Conservation (phyloP, 2,113 vertebrate species). For the Psittacula cyanocephala region DNA sequence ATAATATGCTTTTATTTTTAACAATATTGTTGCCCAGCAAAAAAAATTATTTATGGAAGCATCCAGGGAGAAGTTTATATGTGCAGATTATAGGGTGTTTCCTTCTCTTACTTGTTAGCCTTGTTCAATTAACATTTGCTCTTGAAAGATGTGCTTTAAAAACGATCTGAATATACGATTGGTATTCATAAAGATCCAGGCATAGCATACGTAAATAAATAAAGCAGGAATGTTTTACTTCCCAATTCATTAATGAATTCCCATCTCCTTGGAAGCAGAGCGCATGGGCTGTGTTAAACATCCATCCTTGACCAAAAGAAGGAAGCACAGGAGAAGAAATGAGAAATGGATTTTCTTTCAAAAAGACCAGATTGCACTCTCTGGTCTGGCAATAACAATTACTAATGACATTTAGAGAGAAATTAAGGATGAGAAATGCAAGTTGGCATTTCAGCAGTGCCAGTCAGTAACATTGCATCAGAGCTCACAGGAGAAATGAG, state of each 20-base stretch:
- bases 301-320: conserved; percentile 17
- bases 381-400: conserved; percentile 77
- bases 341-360: conserved; percentile 50
- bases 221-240: background rate
- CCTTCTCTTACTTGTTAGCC: background rate
- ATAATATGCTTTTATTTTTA: background rate
- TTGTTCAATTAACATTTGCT: background rate
- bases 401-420: conserved; percentile 82
- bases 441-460: conserved; percentile 77
- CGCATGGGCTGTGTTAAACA: background rate
- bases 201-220: background rate
- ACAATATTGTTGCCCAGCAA: background rate
- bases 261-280: background rate
- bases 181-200: background rate
- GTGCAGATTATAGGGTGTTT: background rate
- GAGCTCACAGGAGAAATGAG: conserved; percentile 55
- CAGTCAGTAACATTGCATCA: conserved; percentile 65
- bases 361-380: conserved; percentile 55
- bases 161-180: background rate
- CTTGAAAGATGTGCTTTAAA: background rate
- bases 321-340: conserved; percentile 22
- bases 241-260: background rate
- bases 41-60: background rate
- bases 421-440: conserved; percentile 81
- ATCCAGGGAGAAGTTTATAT: background rate